Evolutionary conservation across 2,888 invertebrate genomes (phyloP).

Genomic region (Volucella inanis): DNA sequence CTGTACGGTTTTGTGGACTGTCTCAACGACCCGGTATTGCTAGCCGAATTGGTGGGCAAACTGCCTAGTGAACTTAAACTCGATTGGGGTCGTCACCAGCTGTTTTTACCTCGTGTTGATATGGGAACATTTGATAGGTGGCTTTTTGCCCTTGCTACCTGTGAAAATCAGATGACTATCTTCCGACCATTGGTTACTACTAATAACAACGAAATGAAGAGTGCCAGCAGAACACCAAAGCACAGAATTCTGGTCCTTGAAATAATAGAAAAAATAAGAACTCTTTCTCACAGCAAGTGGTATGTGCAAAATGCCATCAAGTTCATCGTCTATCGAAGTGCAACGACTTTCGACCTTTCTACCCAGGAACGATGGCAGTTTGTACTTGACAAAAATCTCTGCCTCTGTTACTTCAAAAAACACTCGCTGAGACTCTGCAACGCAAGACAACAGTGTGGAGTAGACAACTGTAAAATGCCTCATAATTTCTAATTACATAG

Average conservation of each 20-base stretch:
- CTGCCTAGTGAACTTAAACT: constrained; percentile 56
- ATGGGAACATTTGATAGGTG: not conserved
- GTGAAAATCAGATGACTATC: no score
- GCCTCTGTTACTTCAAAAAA: constrained; percentile 50
- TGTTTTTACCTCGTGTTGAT: constrained; percentile 5
- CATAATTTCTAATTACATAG: not conserved
- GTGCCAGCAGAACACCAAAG: not conserved
- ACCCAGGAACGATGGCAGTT: constrained; percentile 18
- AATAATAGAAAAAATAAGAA: not conserved
- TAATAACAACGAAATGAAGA: no score
- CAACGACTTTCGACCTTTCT: not conserved
- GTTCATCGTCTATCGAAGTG: no score
- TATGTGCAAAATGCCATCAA: constrained; percentile 19
- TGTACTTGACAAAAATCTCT: constrained; percentile 27
- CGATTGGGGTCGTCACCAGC: constrained; percentile 40
- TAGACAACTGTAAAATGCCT: constrained; percentile 4
- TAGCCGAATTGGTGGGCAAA: constrained; percentile 45
- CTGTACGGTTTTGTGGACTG: constrained; percentile 33
- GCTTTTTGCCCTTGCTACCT: no score
- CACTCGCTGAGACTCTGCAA: constrained; percentile 48
- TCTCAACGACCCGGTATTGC: constrained; percentile 51
- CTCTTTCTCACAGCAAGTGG: not conserved
- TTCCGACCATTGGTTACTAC: no score
- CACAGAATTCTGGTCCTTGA: not conserved
- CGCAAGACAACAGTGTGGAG: constrained; percentile 22